phyloP scores from a whole-genome alignment of 1,140 invertebrate species.

The Dermatophagoides farinae region DNA sequence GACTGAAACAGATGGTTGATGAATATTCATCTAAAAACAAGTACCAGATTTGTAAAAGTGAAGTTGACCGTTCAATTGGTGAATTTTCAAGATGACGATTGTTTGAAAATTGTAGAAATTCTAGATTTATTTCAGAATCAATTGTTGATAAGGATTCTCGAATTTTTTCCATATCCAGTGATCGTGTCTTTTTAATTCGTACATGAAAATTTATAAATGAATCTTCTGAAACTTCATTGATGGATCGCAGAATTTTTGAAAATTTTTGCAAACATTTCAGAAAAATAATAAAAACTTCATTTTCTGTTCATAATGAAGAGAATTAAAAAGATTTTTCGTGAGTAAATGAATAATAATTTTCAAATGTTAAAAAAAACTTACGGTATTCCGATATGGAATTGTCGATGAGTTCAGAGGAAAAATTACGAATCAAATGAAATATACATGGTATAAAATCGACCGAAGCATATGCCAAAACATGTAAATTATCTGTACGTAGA shows the following conservation, averaged over 20 bases:
- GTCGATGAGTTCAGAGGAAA: background rate
- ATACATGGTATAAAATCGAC: constrained; percentile 77
- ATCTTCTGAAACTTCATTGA: background rate
- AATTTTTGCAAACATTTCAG: constrained; percentile 6
- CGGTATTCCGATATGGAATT: background rate
- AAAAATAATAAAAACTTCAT: constrained; percentile 3
- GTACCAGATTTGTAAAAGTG: background rate
- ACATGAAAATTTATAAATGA: background rate
- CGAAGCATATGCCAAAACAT: constrained; percentile 80
- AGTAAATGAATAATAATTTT: background rate
- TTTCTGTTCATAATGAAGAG: background rate
- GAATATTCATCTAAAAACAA: constrained; percentile 1
- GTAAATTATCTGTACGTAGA: constrained; percentile 66
- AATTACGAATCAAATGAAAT: constrained; percentile 32
- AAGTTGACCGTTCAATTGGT: background rate
- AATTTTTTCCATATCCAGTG: background rate
- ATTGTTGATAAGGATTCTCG: too few species aligned
- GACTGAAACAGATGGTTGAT: background rate
- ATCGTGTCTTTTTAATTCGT: background rate
- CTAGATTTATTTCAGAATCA: background rate
- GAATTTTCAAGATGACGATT: background rate
- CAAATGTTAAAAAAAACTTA: background rate
- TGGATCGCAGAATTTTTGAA: background rate
- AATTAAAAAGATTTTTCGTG: background rate
- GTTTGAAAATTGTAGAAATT: background rate